Evolutionary conservation across 1,140 invertebrate species (phyloP).

Genomic region (Aphelenchoides besseyi): DNA sequence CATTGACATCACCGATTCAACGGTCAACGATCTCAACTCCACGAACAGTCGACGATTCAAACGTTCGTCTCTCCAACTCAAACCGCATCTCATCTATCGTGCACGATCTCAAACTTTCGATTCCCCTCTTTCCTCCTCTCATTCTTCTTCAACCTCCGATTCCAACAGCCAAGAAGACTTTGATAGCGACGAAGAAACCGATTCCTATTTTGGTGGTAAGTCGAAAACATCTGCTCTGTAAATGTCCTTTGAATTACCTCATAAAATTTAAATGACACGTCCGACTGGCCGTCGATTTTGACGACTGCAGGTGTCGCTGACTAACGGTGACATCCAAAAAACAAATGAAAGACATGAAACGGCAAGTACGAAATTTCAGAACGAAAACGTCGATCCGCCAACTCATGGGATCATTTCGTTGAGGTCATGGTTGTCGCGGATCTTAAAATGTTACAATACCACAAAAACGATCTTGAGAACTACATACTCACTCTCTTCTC

Average conservation of each 20-base stretch:
- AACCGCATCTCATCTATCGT: slow-evolving; percentile 44
- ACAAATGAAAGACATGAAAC: neutral
- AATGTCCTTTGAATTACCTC: neutral
- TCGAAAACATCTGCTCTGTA: neutral
- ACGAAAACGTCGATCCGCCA: slow-evolving; percentile 52
- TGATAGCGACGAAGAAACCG: neutral
- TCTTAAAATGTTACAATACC: slow-evolving; percentile 74
- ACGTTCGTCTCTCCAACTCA: slow-evolving; percentile 19
- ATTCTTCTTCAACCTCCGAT: neutral
- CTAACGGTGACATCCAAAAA: too few species aligned
- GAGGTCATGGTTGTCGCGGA: slow-evolving; percentile 79
- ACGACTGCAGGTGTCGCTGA: too few species aligned
- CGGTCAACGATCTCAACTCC: slow-evolving; percentile 10
- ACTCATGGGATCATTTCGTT: slow-evolving; percentile 71
- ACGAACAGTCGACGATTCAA: neutral
- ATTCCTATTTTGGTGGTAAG: neutral
- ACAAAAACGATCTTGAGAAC: slow-evolving; percentile 68
- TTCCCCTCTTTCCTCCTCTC: neutral
- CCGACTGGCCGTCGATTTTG: neutral
- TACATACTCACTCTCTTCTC: slow-evolving; percentile 79
- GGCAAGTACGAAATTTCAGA: slow-evolving; percentile 13
- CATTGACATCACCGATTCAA: slow-evolving; percentile 21
- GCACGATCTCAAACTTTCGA: slow-evolving; percentile 19
- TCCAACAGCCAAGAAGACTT: neutral
- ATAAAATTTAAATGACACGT: neutral